Percentiles rank a stretch among this genome's conserved stretches.
These are phyloP conservation scores for Cryptoprocta ferox DNA, from an alignment of 2,797 vertebrate genomes.

Conservation along the genomic window DNA sequence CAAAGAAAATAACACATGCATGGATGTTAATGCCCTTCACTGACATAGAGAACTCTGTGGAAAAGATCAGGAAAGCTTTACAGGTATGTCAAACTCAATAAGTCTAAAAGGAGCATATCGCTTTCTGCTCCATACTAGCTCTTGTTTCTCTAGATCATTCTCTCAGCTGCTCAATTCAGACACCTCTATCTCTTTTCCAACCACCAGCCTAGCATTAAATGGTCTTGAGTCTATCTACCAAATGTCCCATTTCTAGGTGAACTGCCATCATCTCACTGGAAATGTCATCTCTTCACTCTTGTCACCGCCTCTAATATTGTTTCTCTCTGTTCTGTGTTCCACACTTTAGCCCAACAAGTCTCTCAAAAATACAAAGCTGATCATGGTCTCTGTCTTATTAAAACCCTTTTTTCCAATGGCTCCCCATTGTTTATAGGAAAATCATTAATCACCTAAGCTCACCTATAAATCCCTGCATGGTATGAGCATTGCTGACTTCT, in stretches of 20 bases:
- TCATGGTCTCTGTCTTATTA: not conserved
- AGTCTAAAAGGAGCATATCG: not conserved
- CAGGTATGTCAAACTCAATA: not conserved
- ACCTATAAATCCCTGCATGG: rapidly evolving
- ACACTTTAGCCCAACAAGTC: not conserved
- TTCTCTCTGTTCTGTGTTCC: not conserved
- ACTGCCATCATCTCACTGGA: not conserved
- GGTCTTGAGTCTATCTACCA: not conserved
- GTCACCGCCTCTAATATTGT: not conserved
- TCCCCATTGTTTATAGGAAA: not conserved
- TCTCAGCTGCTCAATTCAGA: too few relatives aligned
- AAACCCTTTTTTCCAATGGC: not conserved
- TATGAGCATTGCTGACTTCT: not conserved
- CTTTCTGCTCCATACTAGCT: not conserved
- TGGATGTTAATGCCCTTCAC: not conserved
- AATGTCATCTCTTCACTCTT: not conserved
- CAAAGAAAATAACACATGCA: not conserved
- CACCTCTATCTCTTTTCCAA: not conserved
- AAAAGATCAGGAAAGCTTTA: not conserved
- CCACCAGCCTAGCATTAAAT: not conserved
- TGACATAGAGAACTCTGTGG: not conserved
- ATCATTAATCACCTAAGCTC: not conserved
- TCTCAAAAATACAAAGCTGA: not conserved
- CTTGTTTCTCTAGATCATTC: not conserved
- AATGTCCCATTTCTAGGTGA: not conserved